Conservation (phyloP, 2,888 invertebrate species). For the Drosophila quinaria region DNA sequence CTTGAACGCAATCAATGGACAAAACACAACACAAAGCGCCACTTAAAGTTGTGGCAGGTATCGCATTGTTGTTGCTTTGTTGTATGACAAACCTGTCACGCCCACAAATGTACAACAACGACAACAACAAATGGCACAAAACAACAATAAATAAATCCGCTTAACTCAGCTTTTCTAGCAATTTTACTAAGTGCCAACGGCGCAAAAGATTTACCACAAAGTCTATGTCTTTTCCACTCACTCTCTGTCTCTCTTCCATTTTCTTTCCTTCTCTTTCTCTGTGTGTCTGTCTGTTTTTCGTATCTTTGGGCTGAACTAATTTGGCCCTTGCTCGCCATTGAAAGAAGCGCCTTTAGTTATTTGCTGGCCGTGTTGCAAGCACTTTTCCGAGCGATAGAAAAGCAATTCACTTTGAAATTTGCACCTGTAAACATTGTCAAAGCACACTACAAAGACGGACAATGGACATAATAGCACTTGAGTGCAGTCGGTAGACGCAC, state of each 20-base stretch:
- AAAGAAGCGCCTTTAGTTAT: constrained; percentile 58
- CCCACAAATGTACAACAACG: constrained; percentile 39
- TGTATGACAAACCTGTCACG: constrained; percentile 56
- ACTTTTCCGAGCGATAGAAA: constrained; percentile 82
- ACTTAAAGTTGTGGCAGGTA: constrained; percentile 56
- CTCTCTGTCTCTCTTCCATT: not conserved
- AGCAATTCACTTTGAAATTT: constrained; percentile 82
- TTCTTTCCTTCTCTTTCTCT: not conserved
- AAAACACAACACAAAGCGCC: constrained; percentile 39
- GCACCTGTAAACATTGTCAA: constrained; percentile 82
- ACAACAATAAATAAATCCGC: constrained; percentile 63
- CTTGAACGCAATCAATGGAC: constrained; percentile 56
- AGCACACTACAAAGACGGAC: constrained; percentile 56
- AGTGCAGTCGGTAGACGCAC: constrained; percentile 64
- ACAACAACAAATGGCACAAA: constrained; percentile 5
- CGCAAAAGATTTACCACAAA: constrained; percentile 50
- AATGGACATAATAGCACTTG: constrained; percentile 72
- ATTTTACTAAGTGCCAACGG: constrained; percentile 68
- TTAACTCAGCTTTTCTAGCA: constrained; percentile 66
- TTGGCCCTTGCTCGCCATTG: constrained; percentile 49
- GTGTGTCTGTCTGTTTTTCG: constrained; percentile 2
- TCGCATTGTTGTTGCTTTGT: constrained; percentile 16
- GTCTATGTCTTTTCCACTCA: constrained; percentile 8
- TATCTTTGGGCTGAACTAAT: constrained; percentile 58
- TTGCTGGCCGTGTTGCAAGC: constrained; percentile 73